phyloP scores from a whole-genome alignment of 2,888 invertebrate species.

The Amphipyra tragopoginis region DNA sequence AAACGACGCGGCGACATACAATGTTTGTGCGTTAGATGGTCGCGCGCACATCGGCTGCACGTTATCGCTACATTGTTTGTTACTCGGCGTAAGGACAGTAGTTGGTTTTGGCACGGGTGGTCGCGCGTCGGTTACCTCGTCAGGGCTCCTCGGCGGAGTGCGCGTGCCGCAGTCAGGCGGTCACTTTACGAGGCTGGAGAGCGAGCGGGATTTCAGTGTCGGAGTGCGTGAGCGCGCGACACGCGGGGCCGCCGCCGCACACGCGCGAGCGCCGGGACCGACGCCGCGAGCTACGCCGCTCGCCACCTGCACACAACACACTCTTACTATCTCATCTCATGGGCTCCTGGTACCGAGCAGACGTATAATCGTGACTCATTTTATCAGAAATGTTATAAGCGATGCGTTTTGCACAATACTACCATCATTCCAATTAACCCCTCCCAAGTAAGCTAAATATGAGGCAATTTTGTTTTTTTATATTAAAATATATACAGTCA shows the following conservation, averaged over 20 bases:
- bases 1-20: too few species aligned
- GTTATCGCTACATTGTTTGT: not conserved
- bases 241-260: conserved; percentile 82
- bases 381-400: not conserved
- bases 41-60: too few species aligned
- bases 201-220: conserved; percentile 89
- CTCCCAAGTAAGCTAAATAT: too few species aligned
- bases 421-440: too few species aligned
- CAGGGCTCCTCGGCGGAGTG: conserved; percentile 38
- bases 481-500: too few species aligned
- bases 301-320: conserved; percentile 73
- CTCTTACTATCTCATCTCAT: not conserved
- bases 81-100: not conserved
- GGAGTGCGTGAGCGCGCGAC: conserved; percentile 84
- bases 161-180: conserved; percentile 77
- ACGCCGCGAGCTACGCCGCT: conserved; percentile 85
- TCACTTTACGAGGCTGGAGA: conserved; percentile 90
- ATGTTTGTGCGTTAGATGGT: too few species aligned
- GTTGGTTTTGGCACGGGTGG: not conserved
- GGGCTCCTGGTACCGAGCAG: conserved; percentile 21
- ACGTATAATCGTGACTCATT: conserved; percentile 25
- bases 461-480: too few species aligned
- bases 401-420: too few species aligned
- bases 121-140: too few species aligned
- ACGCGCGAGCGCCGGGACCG: conserved; percentile 86